Percentiles rank a stretch among this genome's conserved stretches.
These are phyloP conservation scores for Cistogaster globosa DNA, from an alignment of 2,888 invertebrate species.

Conservation along the genomic window DNA sequence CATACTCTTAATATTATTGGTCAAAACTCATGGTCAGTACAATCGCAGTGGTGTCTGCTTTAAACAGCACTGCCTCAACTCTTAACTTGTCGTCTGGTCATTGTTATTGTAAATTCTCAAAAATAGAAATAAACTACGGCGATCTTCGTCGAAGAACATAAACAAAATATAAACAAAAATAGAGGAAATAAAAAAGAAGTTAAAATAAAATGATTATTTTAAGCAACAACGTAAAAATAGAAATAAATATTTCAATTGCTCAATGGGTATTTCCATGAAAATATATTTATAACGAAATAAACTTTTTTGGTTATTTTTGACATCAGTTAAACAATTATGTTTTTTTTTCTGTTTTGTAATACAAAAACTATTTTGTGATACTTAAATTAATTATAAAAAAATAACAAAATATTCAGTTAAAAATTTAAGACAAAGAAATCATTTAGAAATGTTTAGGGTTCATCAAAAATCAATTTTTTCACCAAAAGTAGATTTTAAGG, in stretches of 20 bases:
- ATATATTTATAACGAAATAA: background rate
- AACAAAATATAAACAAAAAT: conserved; percentile 23
- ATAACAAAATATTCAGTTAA: too few species aligned
- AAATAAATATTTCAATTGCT: conserved; percentile 58
- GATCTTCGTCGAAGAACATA: conserved; percentile 54
- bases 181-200: conserved; percentile 39
- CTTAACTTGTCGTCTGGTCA: conserved; percentile 40
- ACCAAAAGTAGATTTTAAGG: too few species aligned
- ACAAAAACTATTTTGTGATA: too few species aligned
- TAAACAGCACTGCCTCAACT: conserved; percentile 49
- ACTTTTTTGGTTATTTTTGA: background rate
- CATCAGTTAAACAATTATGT: too few species aligned
- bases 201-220: conserved; percentile 54
- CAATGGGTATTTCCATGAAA: conserved; percentile 45
- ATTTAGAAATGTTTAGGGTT: too few species aligned
- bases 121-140: conserved; percentile 70
- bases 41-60: conserved; percentile 44
- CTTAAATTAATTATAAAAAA: too few species aligned
- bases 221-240: conserved; percentile 61
- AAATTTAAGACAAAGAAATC: too few species aligned
- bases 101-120: conserved; percentile 59
- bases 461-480: too few species aligned
- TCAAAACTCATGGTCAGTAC: conserved; percentile 60
- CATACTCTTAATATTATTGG: conserved; percentile 61
- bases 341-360: too few species aligned